A percentile compares a stretch with the other conserved stretches of the same genome.
Evolutionary conservation across 2,797 vertebrate genomes (phyloP).

Genomic region (Streptopelia turtur): DNA sequence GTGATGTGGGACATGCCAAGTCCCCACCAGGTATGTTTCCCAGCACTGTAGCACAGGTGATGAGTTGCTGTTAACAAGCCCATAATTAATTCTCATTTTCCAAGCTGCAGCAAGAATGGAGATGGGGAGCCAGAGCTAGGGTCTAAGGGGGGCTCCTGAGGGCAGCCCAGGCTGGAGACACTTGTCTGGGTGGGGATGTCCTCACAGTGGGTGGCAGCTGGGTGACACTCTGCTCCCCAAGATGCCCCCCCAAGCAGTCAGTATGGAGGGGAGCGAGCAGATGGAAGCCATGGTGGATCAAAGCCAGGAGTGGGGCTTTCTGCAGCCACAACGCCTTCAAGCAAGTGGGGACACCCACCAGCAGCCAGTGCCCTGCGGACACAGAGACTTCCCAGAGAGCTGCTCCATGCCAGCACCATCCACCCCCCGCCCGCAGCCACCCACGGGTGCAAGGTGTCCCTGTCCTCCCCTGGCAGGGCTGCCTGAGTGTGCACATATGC

Average conservation of each 20-base stretch:
- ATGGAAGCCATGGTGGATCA: background rate
- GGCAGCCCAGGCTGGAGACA: background rate
- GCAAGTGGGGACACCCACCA: background rate
- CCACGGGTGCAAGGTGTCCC: rapidly evolving
- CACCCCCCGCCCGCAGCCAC: rapidly evolving
- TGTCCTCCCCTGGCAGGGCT: background rate
- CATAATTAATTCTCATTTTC: background rate
- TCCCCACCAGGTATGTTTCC: rapidly evolving
- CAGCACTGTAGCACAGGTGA: background rate
- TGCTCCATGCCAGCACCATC: background rate
- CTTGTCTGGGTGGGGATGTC: no score
- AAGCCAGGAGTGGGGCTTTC: background rate
- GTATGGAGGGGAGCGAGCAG: no score
- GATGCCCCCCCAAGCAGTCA: no score
- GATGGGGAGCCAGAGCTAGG: background rate
- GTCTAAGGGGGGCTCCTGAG: background rate
- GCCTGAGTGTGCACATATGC: background rate
- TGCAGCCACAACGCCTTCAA: background rate
- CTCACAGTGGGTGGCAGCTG: rapidly evolving
- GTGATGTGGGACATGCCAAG: rapidly evolving
- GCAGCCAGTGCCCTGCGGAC: background rate
- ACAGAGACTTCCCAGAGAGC: background rate
- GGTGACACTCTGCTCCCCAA: background rate
- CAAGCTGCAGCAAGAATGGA: background rate
- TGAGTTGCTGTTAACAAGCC: background rate